Evolutionary conservation across 2,113 vertebrate species (phyloP).

Genomic region (Passer montanus): DNA sequence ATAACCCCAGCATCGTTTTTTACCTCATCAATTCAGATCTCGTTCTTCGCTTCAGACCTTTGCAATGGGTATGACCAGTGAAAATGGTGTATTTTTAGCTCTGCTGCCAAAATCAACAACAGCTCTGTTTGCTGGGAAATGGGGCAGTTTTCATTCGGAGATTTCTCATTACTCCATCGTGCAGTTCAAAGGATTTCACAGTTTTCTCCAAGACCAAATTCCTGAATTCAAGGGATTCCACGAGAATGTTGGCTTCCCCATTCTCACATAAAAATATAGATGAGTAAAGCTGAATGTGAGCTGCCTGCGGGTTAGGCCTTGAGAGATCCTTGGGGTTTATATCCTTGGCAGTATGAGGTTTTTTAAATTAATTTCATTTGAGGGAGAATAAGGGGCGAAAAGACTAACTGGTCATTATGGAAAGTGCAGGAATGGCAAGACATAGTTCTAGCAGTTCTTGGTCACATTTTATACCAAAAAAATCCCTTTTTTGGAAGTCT

Average conservation of each 20-base stretch:
- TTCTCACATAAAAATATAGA: neutral
- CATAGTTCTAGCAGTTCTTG: neutral
- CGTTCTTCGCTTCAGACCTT: neutral
- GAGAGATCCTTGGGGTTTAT: neutral
- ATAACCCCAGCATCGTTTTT: neutral
- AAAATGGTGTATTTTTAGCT: neutral
- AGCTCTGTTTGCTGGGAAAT: neutral
- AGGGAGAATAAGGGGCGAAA: neutral
- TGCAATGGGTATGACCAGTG: neutral
- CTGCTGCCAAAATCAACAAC: neutral
- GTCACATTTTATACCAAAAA: neutral
- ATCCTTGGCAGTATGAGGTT: rapidly evolving
- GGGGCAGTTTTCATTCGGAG: neutral
- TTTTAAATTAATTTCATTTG: neutral
- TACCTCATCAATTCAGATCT: neutral
- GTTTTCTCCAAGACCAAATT: neutral
- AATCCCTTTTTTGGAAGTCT: neutral
- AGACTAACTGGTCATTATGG: neutral
- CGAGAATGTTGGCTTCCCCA: neutral
- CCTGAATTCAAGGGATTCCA: neutral
- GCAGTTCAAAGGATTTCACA: neutral
- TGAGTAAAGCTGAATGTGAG: neutral
- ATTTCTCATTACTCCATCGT: neutral
- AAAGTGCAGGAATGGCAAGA: neutral
- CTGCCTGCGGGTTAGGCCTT: neutral